phyloP scores from a whole-genome alignment of 2,888 invertebrate species.

The Apocheima hispidaria region DNA sequence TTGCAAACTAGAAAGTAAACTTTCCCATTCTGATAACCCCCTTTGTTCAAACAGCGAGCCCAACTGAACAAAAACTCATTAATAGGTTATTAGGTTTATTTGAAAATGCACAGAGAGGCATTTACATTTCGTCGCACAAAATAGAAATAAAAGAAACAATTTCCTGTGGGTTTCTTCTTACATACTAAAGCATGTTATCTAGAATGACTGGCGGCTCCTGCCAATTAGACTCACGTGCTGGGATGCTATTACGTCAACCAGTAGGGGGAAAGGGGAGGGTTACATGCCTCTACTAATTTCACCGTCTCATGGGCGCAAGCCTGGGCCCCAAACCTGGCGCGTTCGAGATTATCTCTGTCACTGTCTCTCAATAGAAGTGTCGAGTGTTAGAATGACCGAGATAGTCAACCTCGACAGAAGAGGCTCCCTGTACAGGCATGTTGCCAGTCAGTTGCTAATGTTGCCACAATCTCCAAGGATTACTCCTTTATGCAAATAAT shows the following conservation, averaged over 20 bases:
- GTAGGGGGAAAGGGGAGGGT: conserved; percentile 47
- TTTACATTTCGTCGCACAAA: neutral
- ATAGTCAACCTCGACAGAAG: neutral
- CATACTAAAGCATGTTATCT: conserved; percentile 2
- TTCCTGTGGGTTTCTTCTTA: neutral
- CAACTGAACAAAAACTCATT: neutral
- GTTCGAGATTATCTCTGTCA: neutral
- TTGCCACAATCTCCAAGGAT: conserved; percentile 67
- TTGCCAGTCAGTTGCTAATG: conserved; percentile 57
- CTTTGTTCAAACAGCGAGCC: too few species aligned
- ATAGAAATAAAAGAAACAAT: neutral
- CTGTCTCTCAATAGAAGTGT: neutral
- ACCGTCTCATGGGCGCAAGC: conserved; percentile 68
- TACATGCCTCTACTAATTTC: conserved; percentile 72
- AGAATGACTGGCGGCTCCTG: conserved; percentile 41
- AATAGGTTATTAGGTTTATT: too few species aligned
- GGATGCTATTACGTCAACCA: conserved; percentile 52
- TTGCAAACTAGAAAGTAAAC: neutral
- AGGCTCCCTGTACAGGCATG: conserved; percentile 1
- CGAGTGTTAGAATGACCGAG: neutral
- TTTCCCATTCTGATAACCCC: too few species aligned
- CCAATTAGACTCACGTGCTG: conserved; percentile 50
- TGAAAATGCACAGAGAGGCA: too few species aligned
- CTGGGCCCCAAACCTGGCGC: conserved; percentile 5
- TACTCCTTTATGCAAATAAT: conserved; percentile 61